Base-by-base conservation (phyloP, 2,113 vertebrate species). In the Lynx canadensis region DNA sequence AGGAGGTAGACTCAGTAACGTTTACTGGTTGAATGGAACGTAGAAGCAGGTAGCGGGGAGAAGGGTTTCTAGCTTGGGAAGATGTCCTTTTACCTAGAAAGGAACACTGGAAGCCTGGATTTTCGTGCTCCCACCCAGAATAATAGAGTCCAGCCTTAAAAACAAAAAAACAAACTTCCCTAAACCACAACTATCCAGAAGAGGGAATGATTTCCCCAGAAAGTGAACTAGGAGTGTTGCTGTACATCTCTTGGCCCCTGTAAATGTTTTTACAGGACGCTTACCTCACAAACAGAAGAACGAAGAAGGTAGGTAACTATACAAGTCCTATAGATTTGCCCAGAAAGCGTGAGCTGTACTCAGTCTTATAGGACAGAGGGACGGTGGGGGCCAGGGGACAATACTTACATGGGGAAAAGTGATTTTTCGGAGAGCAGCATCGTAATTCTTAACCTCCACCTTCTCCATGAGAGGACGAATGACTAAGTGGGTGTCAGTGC, bases 381-480 rank as follows among this genome's bases (percentile, higher is more conserved):
- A 7, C 1, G 1, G 23, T 9, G 8, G 4, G 13, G 23, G 21
- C 4, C 21, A 21, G 2, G 10, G 4, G 7, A 16, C 48, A 60
- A 1, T 92, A 99, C 99, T 99, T 97, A 99, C 99, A 0, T 99
- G 99, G 7, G 99, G 99, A 87, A 99, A 99, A 41, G 97, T 98
- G 79, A 99, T 98, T 95, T 99, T 99, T 33, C 99, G 99, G 18
- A 99, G 97, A 0, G 73, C 98, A 0, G 99, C 98, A 0, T 99
- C 99, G 0, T 98, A 98, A 36, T 99, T 98, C 96, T 99, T 99
- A 84, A 98, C 99, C 66, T 99, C 99, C 63, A 99, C 66, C 89
- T 98, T 99, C 97, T 99, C 99, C 99, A 99, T 98, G 88, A 99
- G 99, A 0, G 99, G 99, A 23, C 99, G 99, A 97, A 99, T 99